These are phyloP conservation scores for Saccopteryx leptura DNA, from an alignment of 2,113 vertebrate species.

Conservation along the genomic window DNA sequence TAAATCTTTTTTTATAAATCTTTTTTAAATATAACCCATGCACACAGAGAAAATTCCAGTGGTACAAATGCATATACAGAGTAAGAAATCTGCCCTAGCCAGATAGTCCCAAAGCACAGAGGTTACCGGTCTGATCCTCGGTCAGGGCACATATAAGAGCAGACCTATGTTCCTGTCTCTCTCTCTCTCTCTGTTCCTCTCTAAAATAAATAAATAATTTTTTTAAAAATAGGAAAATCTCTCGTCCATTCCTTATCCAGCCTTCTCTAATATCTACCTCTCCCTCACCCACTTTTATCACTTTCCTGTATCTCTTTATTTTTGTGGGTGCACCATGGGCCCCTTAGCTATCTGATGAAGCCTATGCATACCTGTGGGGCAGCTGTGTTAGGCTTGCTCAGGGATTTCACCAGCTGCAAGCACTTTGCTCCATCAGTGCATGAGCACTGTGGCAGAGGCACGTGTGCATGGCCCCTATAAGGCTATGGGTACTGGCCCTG, in stretches of 20 bases:
- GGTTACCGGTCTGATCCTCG: no score
- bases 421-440: no score
- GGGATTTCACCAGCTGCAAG: no score
- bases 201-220: no score
- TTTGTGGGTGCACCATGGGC: not conserved
- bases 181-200: no score
- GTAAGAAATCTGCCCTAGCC: not conserved
- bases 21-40: conserved; percentile 20
- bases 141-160: no score
- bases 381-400: no score
- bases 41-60: not conserved
- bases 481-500: no score
- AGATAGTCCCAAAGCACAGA: no score
- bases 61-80: not conserved
- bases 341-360: not conserved
- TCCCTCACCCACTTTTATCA: not conserved
- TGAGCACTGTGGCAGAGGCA: no score
- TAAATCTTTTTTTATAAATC: not conserved
- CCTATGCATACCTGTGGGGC: not conserved
- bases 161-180: no score
- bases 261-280: not conserved
- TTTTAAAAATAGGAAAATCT: not conserved
- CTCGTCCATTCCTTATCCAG: not conserved
- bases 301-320: not conserved
- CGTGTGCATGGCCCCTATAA: no score